A percentile compares a stretch with the other conserved stretches of the same genome.
Evolutionary conservation across 1,140 invertebrate genomes (phyloP).

Genomic region (Zaprionus gabonicus): DNA sequence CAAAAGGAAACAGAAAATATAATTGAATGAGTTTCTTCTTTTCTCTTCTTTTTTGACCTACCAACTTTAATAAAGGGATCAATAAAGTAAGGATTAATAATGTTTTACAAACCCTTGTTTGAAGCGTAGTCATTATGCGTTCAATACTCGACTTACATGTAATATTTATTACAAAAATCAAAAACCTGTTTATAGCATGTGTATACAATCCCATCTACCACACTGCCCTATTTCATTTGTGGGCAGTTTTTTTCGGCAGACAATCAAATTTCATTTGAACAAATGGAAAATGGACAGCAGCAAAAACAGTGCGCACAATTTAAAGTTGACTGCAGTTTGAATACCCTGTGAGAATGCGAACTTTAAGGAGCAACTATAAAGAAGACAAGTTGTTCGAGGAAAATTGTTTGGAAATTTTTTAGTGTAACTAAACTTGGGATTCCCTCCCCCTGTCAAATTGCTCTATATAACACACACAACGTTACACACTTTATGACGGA

Average conservation of each 20-base stretch:
- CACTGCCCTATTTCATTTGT: background rate
- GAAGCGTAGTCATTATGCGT: background rate
- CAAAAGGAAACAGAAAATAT: no score
- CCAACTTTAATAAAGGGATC: background rate
- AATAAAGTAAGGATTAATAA: background rate
- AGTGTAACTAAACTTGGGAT: background rate
- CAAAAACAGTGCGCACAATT: background rate
- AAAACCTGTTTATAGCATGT: constrained; percentile 3
- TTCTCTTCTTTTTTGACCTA: background rate
- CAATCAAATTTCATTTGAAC: constrained; percentile 27
- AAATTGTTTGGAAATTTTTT: background rate
- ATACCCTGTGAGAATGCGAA: background rate
- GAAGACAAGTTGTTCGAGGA: background rate
- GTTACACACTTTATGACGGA: constrained; percentile 3
- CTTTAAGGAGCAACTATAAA: background rate
- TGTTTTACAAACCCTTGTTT: background rate
- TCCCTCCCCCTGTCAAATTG: background rate
- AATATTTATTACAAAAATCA: constrained; percentile 11
- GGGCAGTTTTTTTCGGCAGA: background rate
- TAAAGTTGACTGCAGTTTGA: background rate
- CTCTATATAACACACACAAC: background rate
- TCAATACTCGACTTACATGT: background rate
- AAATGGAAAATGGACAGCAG: constrained; percentile 12
- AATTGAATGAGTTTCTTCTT: no score
- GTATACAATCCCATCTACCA: background rate